These are phyloP conservation scores for Poecilia gillii DNA, from an alignment of 2,797 vertebrate genomes.

Conservation along the genomic window DNA sequence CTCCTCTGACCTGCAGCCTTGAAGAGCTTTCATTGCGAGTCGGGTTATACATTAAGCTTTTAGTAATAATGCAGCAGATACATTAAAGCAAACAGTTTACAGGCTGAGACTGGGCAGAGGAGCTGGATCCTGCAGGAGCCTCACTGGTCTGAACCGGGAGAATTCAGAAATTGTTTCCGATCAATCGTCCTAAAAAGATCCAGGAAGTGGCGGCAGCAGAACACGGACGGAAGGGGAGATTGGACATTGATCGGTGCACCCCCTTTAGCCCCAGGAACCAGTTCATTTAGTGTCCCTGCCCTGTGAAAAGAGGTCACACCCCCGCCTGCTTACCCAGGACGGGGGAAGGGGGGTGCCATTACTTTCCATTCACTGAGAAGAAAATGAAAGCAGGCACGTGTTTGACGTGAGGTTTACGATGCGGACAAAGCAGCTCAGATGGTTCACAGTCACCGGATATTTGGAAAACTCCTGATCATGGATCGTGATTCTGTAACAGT, in stretches of 20 bases:
- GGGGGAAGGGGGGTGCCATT: conserved; percentile 47
- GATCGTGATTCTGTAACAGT: conserved; percentile 19
- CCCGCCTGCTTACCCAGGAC: conserved; percentile 15
- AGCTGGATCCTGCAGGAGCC: conserved; percentile 32
- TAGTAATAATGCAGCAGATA: conserved; percentile 15
- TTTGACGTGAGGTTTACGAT: conserved; percentile 68
- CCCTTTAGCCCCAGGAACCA: conserved; percentile 60
- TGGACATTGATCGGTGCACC: conserved; percentile 63
- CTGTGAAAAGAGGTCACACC: conserved; percentile 63
- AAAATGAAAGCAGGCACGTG: conserved; percentile 66
- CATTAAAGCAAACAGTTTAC: conserved; percentile 38
- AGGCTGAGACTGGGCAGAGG: not conserved
- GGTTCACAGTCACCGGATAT: conserved; percentile 47
- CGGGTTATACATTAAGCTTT: conserved; percentile 36
- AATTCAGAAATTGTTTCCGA: conserved; percentile 33
- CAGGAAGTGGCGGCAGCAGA: conserved; percentile 65
- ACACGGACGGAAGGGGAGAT: conserved; percentile 52
- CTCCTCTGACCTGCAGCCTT: not conserved
- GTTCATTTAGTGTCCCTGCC: conserved; percentile 61
- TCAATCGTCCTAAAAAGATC: conserved; percentile 53
- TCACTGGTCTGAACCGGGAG: conserved; percentile 22
- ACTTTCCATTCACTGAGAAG: conserved; percentile 69
- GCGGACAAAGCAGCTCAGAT: conserved; percentile 66
- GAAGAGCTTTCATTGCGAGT: conserved; percentile 7
- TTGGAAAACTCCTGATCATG: conserved; percentile 70